phyloP scores from a whole-genome alignment of 23 tunicate genomes.

The Trididemnum miniatum region DNA sequence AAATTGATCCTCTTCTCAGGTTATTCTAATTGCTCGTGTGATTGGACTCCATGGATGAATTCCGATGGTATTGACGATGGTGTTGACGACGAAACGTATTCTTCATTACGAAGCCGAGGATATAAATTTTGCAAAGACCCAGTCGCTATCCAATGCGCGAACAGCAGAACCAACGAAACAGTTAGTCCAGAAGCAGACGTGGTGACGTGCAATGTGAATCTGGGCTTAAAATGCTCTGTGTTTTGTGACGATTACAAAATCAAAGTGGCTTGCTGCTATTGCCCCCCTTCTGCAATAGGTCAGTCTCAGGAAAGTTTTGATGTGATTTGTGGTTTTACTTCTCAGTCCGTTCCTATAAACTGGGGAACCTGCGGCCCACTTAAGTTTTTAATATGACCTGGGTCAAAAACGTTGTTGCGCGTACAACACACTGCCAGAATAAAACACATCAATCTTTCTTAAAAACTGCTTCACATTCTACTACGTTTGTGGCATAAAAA shows the following conservation, averaged over 20 bases:
- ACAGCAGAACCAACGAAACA: not conserved
- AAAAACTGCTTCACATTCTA: too few relatives aligned
- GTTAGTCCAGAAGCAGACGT: conserved; percentile 6
- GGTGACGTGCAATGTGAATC: conserved; percentile 37
- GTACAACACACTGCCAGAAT: too few relatives aligned
- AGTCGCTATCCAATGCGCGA: conserved; percentile 72
- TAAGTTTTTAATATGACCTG: too few relatives aligned
- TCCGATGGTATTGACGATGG: conserved; percentile 30
- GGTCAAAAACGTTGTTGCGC: too few relatives aligned
- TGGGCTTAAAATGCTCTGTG: conserved; percentile 53
- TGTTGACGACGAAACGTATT: conserved; percentile 46
- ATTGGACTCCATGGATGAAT: conserved; percentile 91
- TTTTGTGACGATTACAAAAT: conserved; percentile 78
- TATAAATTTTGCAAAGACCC: conserved; percentile 74
- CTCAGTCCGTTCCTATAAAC: too few relatives aligned
- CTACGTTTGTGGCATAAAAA: too few relatives aligned
- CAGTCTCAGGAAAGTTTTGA: too few relatives aligned
- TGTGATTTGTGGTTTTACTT: too few relatives aligned
- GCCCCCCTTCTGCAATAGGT: conserved; percentile 80
- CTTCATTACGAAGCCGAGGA: conserved; percentile 34
- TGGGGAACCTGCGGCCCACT: too few relatives aligned
- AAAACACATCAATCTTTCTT: too few relatives aligned
- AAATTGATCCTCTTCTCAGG: conserved; percentile 30
- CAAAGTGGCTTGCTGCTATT: conserved; percentile 88
- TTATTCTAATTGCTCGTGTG: conserved; percentile 57